Evolutionary conservation across 1,140 invertebrate genomes (phyloP).

Genomic region (Nixonia krombeini): DNA sequence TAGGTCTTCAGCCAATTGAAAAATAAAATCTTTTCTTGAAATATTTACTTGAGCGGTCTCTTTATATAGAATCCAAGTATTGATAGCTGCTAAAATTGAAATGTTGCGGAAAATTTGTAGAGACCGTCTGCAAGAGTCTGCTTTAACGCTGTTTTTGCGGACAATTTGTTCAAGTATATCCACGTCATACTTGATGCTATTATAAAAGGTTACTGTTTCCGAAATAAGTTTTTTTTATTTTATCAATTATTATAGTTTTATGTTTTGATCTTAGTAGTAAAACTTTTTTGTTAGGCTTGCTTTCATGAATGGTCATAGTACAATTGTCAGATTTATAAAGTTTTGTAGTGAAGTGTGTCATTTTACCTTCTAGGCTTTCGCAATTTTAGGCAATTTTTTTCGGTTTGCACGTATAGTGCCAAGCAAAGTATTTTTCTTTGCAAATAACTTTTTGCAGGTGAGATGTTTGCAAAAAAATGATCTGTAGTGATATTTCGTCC

Average conservation of each 20-base stretch:
- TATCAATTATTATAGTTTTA: constrained; percentile 10
- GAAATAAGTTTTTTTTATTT: constrained; percentile 7
- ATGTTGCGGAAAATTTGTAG: constrained; percentile 55
- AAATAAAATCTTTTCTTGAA: constrained; percentile 8
- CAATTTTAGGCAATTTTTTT: constrained; percentile 39
- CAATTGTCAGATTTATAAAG: constrained; percentile 17
- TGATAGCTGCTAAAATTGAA: constrained; percentile 52
- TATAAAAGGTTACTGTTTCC: constrained; percentile 46
- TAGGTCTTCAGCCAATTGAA: constrained; percentile 10
- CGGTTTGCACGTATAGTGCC: constrained; percentile 41
- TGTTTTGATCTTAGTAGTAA: constrained; percentile 36
- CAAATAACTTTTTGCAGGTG: constrained; percentile 43
- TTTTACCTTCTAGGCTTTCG: constrained; percentile 24
- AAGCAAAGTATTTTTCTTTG: constrained; percentile 41
- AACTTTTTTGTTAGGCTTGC: constrained; percentile 34
- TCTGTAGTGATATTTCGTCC: constrained; percentile 52
- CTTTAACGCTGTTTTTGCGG: constrained; percentile 46
- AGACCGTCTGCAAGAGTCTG: constrained; percentile 50
- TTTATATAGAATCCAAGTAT: constrained; percentile 51
- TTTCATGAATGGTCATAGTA: constrained; percentile 38
- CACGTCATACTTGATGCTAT: constrained; percentile 48
- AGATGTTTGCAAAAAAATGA: constrained; percentile 51
- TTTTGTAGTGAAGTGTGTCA: constrained; percentile 17
- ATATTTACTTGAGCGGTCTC: constrained; percentile 8
- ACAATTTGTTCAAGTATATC: constrained; percentile 51